A percentile compares a stretch with the other conserved stretches of the same genome.
Conservation (phyloP, 1,140 invertebrate species). For the Sinella curviseta region DNA sequence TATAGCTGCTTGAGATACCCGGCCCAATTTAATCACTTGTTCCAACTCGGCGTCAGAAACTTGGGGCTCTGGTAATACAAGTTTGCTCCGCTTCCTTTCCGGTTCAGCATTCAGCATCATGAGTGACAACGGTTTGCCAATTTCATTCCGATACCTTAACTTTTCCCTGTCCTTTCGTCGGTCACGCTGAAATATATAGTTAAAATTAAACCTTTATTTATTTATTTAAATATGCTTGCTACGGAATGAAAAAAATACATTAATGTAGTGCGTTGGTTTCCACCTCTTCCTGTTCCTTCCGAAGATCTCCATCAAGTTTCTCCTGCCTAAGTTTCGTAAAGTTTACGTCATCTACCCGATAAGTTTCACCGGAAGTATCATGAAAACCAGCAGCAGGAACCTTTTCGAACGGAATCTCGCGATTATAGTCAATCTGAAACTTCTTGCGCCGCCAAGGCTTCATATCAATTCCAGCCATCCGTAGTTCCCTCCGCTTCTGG, state of each 20-base stretch:
- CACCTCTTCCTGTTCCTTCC: constrained; percentile 84
- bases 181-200: constrained; percentile 60
- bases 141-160: constrained; percentile 91
- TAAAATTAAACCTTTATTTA: constrained; percentile 27
- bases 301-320: constrained; percentile 86
- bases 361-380: constrained; percentile 84
- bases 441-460: constrained; percentile 72
- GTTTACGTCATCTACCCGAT: constrained; percentile 84
- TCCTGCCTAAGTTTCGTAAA: constrained; percentile 87
- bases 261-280: constrained; percentile 13
- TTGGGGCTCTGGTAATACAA: constrained; percentile 94
- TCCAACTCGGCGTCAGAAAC: constrained; percentile 88
- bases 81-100: constrained; percentile 88
- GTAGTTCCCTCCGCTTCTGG: constrained; percentile 92
- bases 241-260: not conserved
- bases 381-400: constrained; percentile 87
- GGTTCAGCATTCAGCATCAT: constrained; percentile 90
- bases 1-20: constrained; percentile 88
- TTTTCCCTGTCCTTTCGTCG: constrained; percentile 88
- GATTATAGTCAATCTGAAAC: constrained; percentile 94
- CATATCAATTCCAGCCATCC: constrained; percentile 92
- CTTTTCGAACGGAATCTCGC: constrained; percentile 97
- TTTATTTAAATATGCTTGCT: constrained; percentile 11
- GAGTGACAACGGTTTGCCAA: constrained; percentile 86
- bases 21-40: constrained; percentile 94